Percentiles rank a stretch among this genome's conserved stretches.
Conservation (phyloP, 2,888 invertebrate genomes). For the Plebejus melissa region DNA sequence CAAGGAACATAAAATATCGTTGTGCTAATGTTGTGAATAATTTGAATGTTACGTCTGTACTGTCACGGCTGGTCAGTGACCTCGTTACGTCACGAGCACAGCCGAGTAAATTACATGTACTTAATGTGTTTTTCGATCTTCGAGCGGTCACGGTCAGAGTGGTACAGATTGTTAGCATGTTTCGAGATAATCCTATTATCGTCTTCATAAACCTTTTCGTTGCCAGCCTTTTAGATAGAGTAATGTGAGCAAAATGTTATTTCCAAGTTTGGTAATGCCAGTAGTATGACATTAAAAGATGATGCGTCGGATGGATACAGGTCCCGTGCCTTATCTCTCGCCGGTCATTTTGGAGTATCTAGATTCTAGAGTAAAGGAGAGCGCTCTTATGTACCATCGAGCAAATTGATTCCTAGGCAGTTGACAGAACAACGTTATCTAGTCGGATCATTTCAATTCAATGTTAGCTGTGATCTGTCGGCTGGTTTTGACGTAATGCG, state of each 20-base stretch:
- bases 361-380: too few species aligned
- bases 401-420: too few species aligned
- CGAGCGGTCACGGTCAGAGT: slow-evolving; percentile 4
- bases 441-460: too few species aligned
- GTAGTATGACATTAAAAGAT: too few species aligned
- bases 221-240: background rate
- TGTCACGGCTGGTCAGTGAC: slow-evolving; percentile 42
- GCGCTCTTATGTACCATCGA: too few species aligned
- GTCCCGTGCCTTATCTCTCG: too few species aligned
- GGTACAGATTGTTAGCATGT: background rate
- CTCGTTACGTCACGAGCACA: slow-evolving; percentile 42
- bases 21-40: slow-evolving; percentile 20
- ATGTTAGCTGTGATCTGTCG: too few species aligned
- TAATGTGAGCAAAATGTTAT: background rate
- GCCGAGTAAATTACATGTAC: slow-evolving; percentile 33
- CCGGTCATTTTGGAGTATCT: too few species aligned
- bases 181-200: background rate
- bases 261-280: background rate
- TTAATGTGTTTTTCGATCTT: slow-evolving; percentile 15
- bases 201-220: background rate
- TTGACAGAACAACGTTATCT: too few species aligned
- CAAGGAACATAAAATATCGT: slow-evolving; percentile 5
- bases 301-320: too few species aligned
- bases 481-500: too few species aligned
- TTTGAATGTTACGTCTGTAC: slow-evolving; percentile 28